Percentiles rank a stretch among this genome's conserved stretches.
Conservation (phyloP, 2,888 invertebrate genomes). For the Gortyna flavago region DNA sequence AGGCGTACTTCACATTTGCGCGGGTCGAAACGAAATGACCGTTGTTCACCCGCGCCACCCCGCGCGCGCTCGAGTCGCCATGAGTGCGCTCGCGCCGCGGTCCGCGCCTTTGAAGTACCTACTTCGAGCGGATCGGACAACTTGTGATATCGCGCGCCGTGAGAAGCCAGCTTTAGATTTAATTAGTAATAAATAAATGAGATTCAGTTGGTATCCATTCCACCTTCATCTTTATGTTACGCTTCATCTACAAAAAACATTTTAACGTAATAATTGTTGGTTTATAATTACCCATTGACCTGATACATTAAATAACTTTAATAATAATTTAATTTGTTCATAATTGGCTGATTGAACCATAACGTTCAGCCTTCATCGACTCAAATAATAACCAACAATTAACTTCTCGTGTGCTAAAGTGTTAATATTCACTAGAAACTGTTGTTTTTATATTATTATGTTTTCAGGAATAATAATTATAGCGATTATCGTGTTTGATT, state of each 20-base stretch:
- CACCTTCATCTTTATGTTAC: background rate
- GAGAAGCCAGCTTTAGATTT: no score
- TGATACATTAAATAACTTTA: conserved; percentile 24
- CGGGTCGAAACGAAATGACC: no score
- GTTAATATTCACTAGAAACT: conserved; percentile 32
- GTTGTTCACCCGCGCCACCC: no score
- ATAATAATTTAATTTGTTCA: conserved; percentile 17
- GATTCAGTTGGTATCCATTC: background rate
- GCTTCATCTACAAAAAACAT: background rate
- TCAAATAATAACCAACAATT: conserved; percentile 45
- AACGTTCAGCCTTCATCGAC: conserved; percentile 52
- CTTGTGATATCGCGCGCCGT: no score
- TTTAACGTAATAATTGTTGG: background rate
- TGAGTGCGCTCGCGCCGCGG: no score
- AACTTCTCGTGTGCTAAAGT: conserved; percentile 38
- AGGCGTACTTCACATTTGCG: no score
- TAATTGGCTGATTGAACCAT: conserved; percentile 36
- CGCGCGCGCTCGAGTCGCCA: no score
- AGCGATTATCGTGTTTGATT: conserved; percentile 11
- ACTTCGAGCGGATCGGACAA: no score
- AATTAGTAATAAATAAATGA: background rate
- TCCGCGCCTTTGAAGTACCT: no score
- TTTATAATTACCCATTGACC: conserved; percentile 32
- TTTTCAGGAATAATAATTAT: conserved; percentile 22
- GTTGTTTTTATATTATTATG: conserved; percentile 21